Base-by-base conservation (phyloP, 1,140 invertebrate species). In the Sweltsa coloradensis region DNA sequence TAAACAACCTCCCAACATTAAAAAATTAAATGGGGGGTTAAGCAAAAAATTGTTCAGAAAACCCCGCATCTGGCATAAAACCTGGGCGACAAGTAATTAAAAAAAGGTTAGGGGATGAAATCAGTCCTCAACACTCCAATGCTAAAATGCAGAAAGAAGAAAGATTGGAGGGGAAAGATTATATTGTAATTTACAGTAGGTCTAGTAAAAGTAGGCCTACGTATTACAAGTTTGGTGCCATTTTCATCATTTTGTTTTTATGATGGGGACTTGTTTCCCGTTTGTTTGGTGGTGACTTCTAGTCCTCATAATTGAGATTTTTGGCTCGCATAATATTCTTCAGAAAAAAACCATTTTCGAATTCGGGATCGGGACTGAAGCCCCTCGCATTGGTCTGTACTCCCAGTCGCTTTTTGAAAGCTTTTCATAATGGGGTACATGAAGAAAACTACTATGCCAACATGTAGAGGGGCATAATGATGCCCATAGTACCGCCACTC, bases 401-500 rank as follows among this genome's bases (percentile, higher is more conserved):
- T 18, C 65, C 54, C 27, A 66, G 47, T 57, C 62, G 58, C 52
- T 82, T 82, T 56, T 82, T 83, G 63, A 84, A 83, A 19, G 84
- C n/a, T n/a, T n/a, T 91, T 94, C 66, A 88, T 81, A 44, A 96
- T 79, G 7, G 91, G 96, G 63, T 95, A 97, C 22, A 94, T 73
- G 61, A 97, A 93, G 70, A 97, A 95, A 2, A 90, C 67, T 16
- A 95, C 79, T 56, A 97, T 95, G 52, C 86, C 91, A 51, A 95
- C 2, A 92, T 95, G 63, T 96, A 97, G 50, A 97, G 75, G 2
- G 93, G 92, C 85, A 97, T 92, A n/a, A 97, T 76, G 53, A 93
- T 76, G 34, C 83, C 86, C 82, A 86, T 89, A 47, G 83, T 78
- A 49, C 70, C 76, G 58, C 65, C 75, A 56, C n/a, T n/a, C n/a